These are phyloP conservation scores for Drosophila orosa DNA, from an alignment of 1,140 invertebrate species.

Conservation along the genomic window DNA sequence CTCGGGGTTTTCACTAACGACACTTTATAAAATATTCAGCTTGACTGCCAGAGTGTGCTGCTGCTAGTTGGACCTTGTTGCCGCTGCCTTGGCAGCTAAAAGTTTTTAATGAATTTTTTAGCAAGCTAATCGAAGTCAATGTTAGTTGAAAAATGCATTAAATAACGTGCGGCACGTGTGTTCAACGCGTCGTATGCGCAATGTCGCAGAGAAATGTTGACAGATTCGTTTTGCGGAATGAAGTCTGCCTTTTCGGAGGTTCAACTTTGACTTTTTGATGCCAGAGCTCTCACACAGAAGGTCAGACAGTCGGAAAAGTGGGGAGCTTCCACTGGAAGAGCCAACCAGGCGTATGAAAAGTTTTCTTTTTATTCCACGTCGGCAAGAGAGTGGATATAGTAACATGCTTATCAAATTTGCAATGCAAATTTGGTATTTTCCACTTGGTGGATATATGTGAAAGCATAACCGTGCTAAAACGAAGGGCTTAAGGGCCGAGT, in stretches of 20 bases:
- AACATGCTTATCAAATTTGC: conserved; percentile 47
- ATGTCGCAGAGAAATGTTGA: conserved; percentile 31
- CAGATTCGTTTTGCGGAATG: conserved; percentile 4
- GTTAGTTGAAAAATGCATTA: conserved; percentile 76
- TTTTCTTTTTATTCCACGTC: conserved; percentile 14
- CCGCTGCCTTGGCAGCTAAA: conserved; percentile 67
- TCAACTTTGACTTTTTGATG: conserved; percentile 39
- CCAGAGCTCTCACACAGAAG: conserved; percentile 12
- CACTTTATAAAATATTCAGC: conserved; percentile 81
- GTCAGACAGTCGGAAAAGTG: conserved; percentile 35
- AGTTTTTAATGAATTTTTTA: conserved; percentile 83
- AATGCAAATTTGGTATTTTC: conserved; percentile 44
- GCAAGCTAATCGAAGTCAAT: conserved; percentile 79
- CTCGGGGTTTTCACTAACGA: conserved; percentile 61
- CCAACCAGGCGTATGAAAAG: conserved; percentile 29
- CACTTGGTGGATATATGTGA: conserved; percentile 24
- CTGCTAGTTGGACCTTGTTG: conserved; percentile 25
- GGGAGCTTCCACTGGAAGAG: conserved; percentile 7
- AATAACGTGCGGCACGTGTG: conserved; percentile 44
- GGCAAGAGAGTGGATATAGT: conserved; percentile 9
- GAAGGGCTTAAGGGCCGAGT: neutral
- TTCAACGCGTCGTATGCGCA: conserved; percentile 57
- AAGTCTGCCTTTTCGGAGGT: conserved; percentile 5
- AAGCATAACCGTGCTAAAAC: conserved; percentile 7
- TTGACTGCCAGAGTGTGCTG: conserved; percentile 32